Evolutionary conservation across 1,140 invertebrate genomes (phyloP).

Genomic region (Micrasema minimum): DNA sequence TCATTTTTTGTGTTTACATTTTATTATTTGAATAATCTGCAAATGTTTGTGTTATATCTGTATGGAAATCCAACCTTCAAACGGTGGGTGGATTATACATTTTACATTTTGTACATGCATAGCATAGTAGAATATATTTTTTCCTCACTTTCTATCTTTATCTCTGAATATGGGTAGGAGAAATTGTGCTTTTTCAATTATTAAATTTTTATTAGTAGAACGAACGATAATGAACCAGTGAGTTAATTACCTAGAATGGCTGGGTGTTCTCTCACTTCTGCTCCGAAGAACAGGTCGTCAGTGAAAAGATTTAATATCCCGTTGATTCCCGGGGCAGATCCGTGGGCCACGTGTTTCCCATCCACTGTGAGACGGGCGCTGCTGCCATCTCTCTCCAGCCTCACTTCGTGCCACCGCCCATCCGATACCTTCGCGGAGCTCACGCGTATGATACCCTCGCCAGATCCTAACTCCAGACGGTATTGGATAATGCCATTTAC

Average conservation of each 20-base stretch:
- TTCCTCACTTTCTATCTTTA: too few relatives aligned
- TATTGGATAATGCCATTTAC: constrained; percentile 85
- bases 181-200: too few relatives aligned
- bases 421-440: constrained; percentile 80
- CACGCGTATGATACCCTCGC: constrained; percentile 81
- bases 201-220: too few relatives aligned
- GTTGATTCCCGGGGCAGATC: constrained; percentile 80
- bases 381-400: constrained; percentile 79
- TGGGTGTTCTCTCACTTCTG: constrained; percentile 78
- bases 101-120: too few relatives aligned
- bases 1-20: too few relatives aligned
- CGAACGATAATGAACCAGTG: too few relatives aligned
- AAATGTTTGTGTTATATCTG: too few relatives aligned
- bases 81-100: too few relatives aligned
- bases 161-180: too few relatives aligned
- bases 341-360: constrained; percentile 77
- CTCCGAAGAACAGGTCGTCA: constrained; percentile 84
- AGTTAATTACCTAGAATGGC: constrained; percentile 66
- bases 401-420: constrained; percentile 87
- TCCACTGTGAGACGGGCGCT: constrained; percentile 80
- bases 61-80: too few relatives aligned
- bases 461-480: constrained; percentile 86
- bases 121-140: too few relatives aligned
- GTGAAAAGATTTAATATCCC: constrained; percentile 84
- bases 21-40: too few relatives aligned